A percentile compares a stretch with the other conserved stretches of the same genome.
Evolutionary conservation across 2,113 vertebrate genomes (phyloP).

Genomic region (Aviceda subcristata): DNA sequence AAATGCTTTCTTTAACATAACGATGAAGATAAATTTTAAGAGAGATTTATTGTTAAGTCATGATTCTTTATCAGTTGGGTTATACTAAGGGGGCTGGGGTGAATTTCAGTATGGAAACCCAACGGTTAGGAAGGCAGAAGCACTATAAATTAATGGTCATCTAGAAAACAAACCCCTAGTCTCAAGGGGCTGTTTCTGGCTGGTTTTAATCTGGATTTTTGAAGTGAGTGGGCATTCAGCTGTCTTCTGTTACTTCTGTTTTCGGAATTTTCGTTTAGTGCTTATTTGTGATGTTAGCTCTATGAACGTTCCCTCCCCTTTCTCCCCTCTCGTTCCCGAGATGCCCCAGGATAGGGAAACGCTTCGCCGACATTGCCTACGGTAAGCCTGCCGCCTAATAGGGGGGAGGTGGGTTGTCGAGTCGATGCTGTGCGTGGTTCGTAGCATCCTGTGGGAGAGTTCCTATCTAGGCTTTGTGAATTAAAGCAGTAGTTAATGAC

Average conservation of each 20-base stretch:
- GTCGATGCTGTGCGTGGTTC: not conserved
- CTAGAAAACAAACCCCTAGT: not conserved
- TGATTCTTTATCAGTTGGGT: not conserved
- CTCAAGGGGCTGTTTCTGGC: not conserved
- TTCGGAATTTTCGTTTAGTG: not conserved
- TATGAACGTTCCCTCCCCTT: not conserved
- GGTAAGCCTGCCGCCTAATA: not conserved
- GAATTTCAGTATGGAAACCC: not conserved
- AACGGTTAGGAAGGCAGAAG: not conserved
- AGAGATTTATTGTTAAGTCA: not conserved
- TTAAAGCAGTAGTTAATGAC: not conserved
- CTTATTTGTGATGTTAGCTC: not conserved
- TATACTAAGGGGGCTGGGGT: not conserved
- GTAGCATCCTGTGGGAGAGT: not conserved
- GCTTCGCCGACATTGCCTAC: not conserved
- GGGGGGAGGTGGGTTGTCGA: not conserved
- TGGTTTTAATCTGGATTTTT: not conserved
- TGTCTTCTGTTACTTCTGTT: not conserved
- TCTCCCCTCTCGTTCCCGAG: not conserved
- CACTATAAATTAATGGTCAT: not conserved
- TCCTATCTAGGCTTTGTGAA: not conserved
- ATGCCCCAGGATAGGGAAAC: not conserved
- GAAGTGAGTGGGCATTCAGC: accelerated
- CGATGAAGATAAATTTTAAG: not conserved
- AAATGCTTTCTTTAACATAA: not conserved